Conservation (phyloP, 2,113 vertebrate genomes). For the Charadrius vociferus region DNA sequence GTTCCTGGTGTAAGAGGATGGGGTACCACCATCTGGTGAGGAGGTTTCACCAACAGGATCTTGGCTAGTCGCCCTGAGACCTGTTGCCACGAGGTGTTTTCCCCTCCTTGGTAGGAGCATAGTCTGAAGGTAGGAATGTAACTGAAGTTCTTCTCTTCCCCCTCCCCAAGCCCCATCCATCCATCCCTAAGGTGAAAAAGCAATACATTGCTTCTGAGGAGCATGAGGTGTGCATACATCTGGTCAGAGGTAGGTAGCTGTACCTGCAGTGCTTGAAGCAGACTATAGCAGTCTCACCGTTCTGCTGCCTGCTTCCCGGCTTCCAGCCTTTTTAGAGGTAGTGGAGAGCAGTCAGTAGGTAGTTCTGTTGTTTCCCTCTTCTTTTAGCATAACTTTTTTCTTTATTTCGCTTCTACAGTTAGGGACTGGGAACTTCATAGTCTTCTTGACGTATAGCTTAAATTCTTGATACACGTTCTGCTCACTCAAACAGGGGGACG, state of each 20-base stretch:
- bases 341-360: not conserved
- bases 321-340: not conserved
- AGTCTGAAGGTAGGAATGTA: not conserved
- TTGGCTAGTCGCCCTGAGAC: not conserved
- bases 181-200: not conserved
- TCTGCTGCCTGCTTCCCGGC: not conserved
- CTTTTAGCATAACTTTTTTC: not conserved
- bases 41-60: not conserved
- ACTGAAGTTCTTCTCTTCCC: not conserved
- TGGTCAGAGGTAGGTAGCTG: not conserved
- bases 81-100: not conserved
- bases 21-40: not conserved
- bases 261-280: not conserved
- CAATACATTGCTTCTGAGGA: not conserved
- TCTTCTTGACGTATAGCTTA: not conserved
- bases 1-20: not conserved
- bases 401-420: not conserved
- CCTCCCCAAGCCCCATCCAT: not conserved
- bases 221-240: rapidly evolving
- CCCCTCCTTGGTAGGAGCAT: not conserved
- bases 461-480: not conserved
- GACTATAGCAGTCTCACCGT: rapidly evolving
- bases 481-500: not conserved
- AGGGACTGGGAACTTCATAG: not conserved
- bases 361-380: not conserved